Percentiles rank a stretch among this genome's conserved stretches.
Evolutionary conservation across 2,797 vertebrate species (phyloP).

Genomic region (Anguilla obscura): DNA sequence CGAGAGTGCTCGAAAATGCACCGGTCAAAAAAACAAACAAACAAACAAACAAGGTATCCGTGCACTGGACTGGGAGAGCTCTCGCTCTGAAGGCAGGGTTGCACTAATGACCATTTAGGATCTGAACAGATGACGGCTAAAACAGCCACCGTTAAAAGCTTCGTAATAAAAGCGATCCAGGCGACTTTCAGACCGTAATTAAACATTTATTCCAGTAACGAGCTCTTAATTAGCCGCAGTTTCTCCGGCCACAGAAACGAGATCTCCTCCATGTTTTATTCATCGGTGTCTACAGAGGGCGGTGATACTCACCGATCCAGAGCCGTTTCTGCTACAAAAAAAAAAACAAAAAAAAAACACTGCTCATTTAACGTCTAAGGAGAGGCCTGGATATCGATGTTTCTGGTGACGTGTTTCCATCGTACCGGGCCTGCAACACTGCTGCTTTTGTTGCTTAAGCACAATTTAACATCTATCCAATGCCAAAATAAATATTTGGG

Average conservation of each 20-base stretch:
- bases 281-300: constrained; percentile 21
- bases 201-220: constrained; percentile 37
- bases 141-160: background rate
- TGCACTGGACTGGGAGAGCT: background rate
- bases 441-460: background rate
- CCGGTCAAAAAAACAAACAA: background rate
- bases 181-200: constrained; percentile 33
- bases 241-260: constrained; percentile 11
- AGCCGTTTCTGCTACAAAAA: background rate
- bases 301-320: background rate
- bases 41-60: background rate
- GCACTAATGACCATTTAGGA: background rate
- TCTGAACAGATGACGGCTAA: background rate
- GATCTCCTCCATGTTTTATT: constrained; percentile 7
- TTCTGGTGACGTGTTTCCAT: background rate
- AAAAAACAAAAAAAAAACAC: background rate
- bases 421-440: background rate
- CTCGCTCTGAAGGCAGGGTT: background rate
- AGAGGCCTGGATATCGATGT: background rate
- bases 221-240: constrained; percentile 24
- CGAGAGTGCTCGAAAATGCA: background rate
- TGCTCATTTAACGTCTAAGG: background rate
- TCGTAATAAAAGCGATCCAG: background rate
- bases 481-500: background rate
- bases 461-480: background rate